Percentiles rank a stretch among this genome's conserved stretches.
Evolutionary conservation across 2,797 vertebrate species (phyloP).

Genomic region (Chrysocyon brachyurus): DNA sequence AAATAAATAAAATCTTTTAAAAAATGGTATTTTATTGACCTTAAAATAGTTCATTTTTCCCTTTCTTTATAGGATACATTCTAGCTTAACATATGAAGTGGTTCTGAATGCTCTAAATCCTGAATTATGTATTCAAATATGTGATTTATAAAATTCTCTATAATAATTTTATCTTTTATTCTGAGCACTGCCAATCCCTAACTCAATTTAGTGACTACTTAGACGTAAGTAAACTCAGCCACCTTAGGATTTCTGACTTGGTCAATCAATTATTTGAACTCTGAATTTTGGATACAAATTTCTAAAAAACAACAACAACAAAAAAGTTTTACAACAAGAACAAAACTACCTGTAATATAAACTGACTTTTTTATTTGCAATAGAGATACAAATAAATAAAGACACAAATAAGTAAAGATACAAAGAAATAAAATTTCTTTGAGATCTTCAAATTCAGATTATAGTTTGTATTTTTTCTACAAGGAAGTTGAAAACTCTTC

Average conservation of each 20-base stretch:
- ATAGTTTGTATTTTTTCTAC: background rate
- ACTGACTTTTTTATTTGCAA: background rate
- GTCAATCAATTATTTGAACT: background rate
- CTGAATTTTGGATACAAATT: background rate
- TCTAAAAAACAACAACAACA: background rate
- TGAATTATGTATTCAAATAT: background rate
- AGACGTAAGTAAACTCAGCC: background rate
- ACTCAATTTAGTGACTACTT: background rate
- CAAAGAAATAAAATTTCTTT: background rate
- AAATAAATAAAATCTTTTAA: background rate
- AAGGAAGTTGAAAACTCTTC: background rate
- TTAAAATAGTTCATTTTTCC: background rate
- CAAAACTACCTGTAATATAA: background rate
- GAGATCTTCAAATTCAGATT: background rate
- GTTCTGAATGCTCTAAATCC: background rate
- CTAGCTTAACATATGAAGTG: constrained; percentile 2
- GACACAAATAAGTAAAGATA: background rate
- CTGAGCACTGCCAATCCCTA: background rate
- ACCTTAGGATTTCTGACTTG: background rate
- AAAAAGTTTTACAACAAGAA: background rate
- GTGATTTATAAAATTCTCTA: background rate
- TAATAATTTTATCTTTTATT: constrained; percentile 3
- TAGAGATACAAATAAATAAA: background rate
- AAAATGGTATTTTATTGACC: constrained; percentile 35
- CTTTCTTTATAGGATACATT: constrained; percentile 37